phyloP scores from a whole-genome alignment of 2,797 vertebrate species.

The Sebastes variabilis region DNA sequence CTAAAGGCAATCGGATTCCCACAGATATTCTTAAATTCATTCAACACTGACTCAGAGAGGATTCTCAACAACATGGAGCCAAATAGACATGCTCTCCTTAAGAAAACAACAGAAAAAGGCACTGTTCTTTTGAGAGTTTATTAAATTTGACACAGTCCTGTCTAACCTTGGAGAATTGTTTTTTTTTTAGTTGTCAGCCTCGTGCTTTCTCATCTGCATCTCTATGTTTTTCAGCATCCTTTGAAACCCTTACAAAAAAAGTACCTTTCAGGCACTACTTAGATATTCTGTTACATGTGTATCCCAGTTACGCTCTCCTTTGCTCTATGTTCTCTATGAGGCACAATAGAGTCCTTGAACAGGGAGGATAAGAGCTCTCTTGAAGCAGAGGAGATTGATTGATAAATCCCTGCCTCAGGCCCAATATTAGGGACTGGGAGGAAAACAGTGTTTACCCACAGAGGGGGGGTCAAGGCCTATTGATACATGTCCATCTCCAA shows the following conservation, averaged over 20 bases:
- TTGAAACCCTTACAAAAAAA: constrained; percentile 37
- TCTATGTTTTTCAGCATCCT: constrained; percentile 25
- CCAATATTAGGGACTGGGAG: constrained; percentile 26
- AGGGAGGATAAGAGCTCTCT: constrained; percentile 22
- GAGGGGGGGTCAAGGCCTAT: constrained; percentile 32
- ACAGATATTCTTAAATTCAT: constrained; percentile 26
- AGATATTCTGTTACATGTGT: constrained; percentile 24
- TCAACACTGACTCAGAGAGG: constrained; percentile 18
- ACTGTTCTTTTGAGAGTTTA: constrained; percentile 8
- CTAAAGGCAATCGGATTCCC: constrained; percentile 27
- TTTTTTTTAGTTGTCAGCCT: neutral
- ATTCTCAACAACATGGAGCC: constrained; percentile 1
- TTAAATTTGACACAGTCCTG: constrained; percentile 18
- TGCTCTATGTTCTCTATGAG: constrained; percentile 34
- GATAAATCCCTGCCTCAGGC: constrained; percentile 40
- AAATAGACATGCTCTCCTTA: constrained; percentile 6
- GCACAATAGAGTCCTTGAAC: constrained; percentile 49
- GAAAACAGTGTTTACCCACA: constrained; percentile 41
- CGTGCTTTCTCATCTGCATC: constrained; percentile 23
- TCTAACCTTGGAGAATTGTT: constrained; percentile 22
- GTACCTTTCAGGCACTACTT: constrained; percentile 16
- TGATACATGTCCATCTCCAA: constrained; percentile 57
- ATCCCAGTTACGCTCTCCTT: constrained; percentile 12
- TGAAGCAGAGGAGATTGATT: constrained; percentile 37
- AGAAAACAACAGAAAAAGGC: neutral